Evolutionary conservation across 2,888 invertebrate species (phyloP).

Genomic region (Bombylius major): DNA sequence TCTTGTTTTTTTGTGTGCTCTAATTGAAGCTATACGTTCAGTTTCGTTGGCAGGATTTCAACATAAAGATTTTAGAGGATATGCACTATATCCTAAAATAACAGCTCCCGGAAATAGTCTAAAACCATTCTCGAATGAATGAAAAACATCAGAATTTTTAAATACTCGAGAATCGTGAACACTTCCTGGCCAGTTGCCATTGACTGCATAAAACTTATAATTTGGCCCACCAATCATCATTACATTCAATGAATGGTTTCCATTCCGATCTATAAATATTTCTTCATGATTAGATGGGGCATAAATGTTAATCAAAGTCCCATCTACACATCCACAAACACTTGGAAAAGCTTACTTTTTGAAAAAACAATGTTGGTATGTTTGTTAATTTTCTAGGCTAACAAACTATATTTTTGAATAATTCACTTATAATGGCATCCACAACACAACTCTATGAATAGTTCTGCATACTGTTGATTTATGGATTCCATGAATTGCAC

Average conservation of each 20-base stretch:
- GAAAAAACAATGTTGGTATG: constrained; percentile 7
- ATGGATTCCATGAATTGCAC: neutral
- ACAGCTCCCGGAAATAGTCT: too few relatives aligned
- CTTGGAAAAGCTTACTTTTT: constrained; percentile 1
- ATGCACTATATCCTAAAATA: too few relatives aligned
- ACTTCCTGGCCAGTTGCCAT: too few relatives aligned
- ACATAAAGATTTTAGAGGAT: too few relatives aligned
- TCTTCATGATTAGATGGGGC: constrained; percentile 7
- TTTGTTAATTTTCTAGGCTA: constrained; percentile 2
- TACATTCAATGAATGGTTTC: constrained; percentile 11
- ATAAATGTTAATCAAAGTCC: neutral
- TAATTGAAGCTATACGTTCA: too few relatives aligned
- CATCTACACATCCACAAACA: constrained; percentile 6
- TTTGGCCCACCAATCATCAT: constrained; percentile 7
- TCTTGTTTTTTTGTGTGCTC: too few relatives aligned
- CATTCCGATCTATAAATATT: constrained; percentile 9
- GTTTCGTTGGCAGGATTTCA: too few relatives aligned
- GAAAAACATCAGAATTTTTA: too few relatives aligned
- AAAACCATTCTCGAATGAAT: too few relatives aligned
- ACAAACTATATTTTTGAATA: neutral
- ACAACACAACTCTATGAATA: constrained; percentile 6
- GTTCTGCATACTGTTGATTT: constrained; percentile 10
- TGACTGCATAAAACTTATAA: too few relatives aligned
- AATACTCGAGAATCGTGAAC: too few relatives aligned
- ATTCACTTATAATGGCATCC: neutral